Base-by-base conservation (phyloP, 2,113 vertebrate genomes). In the Passer domesticus region DNA sequence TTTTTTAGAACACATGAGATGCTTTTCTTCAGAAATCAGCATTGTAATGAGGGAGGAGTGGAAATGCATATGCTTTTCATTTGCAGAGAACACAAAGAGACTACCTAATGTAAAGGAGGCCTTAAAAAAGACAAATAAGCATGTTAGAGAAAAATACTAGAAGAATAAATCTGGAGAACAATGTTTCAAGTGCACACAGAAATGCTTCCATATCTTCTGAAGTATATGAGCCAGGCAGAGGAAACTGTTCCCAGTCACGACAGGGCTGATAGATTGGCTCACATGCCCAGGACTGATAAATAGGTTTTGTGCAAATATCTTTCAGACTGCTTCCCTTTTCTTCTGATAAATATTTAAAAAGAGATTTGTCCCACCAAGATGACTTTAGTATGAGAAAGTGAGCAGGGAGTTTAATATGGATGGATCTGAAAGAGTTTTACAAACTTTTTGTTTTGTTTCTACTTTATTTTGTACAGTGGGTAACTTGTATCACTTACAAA, bases 331-430 rank as follows among this genome's bases (percentile, higher is more conserved):
- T 92, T 80, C 90, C 46, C 46, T 95, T 97, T 89, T 62, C 69
- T 78, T 87, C 47, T 91, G 73, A 89, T 92, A 95, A 96, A 95
- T 89, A 94, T 94, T 95, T 94, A 11, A 92, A 83, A 77, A 50
- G 69, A 83, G 35, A 88, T 92, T 94, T 56, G 76, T 85, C 64
- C 91, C 91, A 81, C 69, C 47, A 41, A 35, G 39, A 33, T 59
- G 46, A 83, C 80, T 94, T 94, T 30, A 66, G 76, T 35, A 37
- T 55, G 79, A 41, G 72, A 75, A 87, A 78, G 41, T 49, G 82
- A 56, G 20, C 16, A 47, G 21, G 37, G 43, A 68, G 53, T 88
- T 95, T 87, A 58, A 76, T 93, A 85, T 59, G 79, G 47, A 53
- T 33, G 15, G 47, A 22, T 67, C 72, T 66, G 90, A 83, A 80